Evolutionary conservation across 2,888 invertebrate species (phyloP), one percentile per base, ranked within the genome.

Genomic region (Trissoscelio sp.): DNA sequence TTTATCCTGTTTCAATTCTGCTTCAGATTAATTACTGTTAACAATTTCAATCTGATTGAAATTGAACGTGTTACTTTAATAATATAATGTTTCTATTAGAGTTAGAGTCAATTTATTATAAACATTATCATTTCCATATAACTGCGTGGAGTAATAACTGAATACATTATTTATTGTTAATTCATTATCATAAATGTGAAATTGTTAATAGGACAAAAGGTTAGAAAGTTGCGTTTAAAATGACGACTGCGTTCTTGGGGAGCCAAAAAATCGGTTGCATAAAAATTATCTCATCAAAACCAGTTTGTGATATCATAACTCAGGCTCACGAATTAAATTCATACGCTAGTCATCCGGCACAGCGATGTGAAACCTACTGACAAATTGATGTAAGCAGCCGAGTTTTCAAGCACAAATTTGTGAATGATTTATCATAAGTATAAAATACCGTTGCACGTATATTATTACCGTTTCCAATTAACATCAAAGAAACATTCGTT

Each of bases 251-350:
- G n/a, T n/a, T n/a, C 11, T 16, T 5, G 7, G 2, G 28, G 28
- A 14, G n/a, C 9, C 18, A 24, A 11, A 62, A 72, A 72, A 73
- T 64, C 37, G 66, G 46, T 28, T 24, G 34, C 53, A 62, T 39
- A 60, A 67, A 73, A 73, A 46, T 79, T 42, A 44, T 67, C 34
- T 62, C 58, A 58, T 44, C 72, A 42, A 22, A 73, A 73, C 79
- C 60, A 24, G 67, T 55, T 80, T 70, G 57, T 64, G 74, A 57
- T 60, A 58, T 69, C 64, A 64, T 53, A 80, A 75, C 60, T 67
- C 44, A 58, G 28, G 34, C 24, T 39, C 42, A 58, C 53, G 57
- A 58, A 72, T 51, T 48, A 31, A 70, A 78, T 70, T 78, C 48
- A 57, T 55, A 67, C 57, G 48, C 72, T 51, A 66, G 57, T 72